A percentile compares a stretch with the other conserved stretches of the same genome.
Evolutionary conservation across 2,113 vertebrate genomes (phyloP).

Genomic region (Arenaria interpres): DNA sequence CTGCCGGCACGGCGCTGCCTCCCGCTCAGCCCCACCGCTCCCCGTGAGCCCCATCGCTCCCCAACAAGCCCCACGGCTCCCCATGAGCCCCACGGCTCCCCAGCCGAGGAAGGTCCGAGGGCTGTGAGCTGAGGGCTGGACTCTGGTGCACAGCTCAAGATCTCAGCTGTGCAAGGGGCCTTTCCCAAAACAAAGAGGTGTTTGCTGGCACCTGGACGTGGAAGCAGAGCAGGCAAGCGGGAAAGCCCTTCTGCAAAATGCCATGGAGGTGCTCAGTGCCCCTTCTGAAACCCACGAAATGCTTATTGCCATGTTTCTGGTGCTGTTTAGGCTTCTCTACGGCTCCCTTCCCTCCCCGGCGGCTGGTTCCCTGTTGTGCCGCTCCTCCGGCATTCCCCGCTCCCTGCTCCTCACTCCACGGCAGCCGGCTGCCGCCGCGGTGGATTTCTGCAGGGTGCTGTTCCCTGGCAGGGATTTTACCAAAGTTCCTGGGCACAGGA

Average conservation of each 20-base stretch:
- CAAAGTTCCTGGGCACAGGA: background rate
- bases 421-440: background rate
- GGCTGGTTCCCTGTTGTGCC: background rate
- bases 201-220: background rate
- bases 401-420: background rate
- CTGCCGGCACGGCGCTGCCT: fast-evolving
- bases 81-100: background rate
- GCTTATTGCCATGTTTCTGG: background rate
- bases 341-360: background rate
- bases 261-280: background rate
- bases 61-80: background rate
- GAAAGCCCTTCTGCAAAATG: background rate
- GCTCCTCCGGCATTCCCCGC: background rate
- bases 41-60: background rate
- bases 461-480: background rate
- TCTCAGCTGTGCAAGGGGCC: background rate
- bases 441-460: background rate
- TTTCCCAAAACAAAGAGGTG: background rate
- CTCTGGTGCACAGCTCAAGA: background rate
- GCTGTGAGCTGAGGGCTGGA: background rate
- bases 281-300: background rate
- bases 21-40: background rate
- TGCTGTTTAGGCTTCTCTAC: background rate
- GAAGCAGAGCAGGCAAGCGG: background rate
- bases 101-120: no score